phyloP scores from a whole-genome alignment of 2,888 invertebrate species.

The Habroteleia sp. region DNA sequence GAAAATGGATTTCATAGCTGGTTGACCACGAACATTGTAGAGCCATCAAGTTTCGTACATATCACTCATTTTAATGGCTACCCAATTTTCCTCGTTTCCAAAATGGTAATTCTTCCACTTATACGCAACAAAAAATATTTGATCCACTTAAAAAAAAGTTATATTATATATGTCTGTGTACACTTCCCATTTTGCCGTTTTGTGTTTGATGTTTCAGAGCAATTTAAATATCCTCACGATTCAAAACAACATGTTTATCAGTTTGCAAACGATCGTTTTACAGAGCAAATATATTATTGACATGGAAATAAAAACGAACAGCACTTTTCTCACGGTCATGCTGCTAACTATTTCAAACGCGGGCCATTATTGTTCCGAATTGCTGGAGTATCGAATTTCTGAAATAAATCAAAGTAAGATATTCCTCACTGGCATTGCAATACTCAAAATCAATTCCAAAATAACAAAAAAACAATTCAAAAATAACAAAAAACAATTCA shows the following conservation, averaged over 20 bases:
- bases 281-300: constrained; percentile 12
- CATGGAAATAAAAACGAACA: constrained; percentile 8
- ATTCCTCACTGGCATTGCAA: not conserved
- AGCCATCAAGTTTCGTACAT: constrained; percentile 11
- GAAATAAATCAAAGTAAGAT: constrained; percentile 35
- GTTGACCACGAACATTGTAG: not conserved
- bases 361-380: not conserved
- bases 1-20: constrained; percentile 4
- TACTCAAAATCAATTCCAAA: too few species aligned
- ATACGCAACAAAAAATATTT: not conserved
- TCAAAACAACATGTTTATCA: constrained; percentile 1
- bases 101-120: constrained; percentile 4
- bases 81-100: constrained; percentile 8
- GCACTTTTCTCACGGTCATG: constrained; percentile 1
- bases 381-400: constrained; percentile 24
- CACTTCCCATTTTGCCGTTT: too few species aligned
- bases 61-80: constrained; percentile 4
- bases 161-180: not conserved
- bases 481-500: too few species aligned
- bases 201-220: constrained; percentile 3
- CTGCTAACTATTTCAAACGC: constrained; percentile 9
- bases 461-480: not conserved
- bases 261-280: constrained; percentile 16
- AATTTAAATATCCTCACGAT: constrained; percentile 1
- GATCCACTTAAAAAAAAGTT: too few species aligned